Percentiles rank a stretch among this genome's conserved stretches.
Conservation (phyloP, 2,888 invertebrate genomes). For the Mythimna albipuncta region DNA sequence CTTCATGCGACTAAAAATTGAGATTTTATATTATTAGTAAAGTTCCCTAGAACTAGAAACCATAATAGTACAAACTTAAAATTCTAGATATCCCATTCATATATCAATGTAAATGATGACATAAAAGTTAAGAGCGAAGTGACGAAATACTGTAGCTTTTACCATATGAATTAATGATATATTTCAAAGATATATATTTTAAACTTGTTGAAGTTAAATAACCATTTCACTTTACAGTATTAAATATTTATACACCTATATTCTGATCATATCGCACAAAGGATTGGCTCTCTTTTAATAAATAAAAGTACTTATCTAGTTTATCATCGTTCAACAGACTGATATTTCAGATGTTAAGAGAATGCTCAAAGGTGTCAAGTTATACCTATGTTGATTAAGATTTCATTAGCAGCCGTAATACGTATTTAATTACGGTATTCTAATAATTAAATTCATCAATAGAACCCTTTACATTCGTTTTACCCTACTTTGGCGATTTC, state of each 20-base stretch:
- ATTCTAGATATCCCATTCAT: slow-evolving; percentile 15
- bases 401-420: too few relatives aligned
- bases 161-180: background rate
- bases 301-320: slow-evolving; percentile 14
- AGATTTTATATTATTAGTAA: background rate
- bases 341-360: slow-evolving; percentile 17
- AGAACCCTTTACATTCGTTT: too few relatives aligned
- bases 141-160: background rate
- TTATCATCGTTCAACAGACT: slow-evolving; percentile 1
- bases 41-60: slow-evolving; percentile 4
- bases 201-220: background rate
- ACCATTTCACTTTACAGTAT: slow-evolving; percentile 4
- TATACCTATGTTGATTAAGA: too few relatives aligned
- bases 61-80: slow-evolving; percentile 44
- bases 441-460: too few relatives aligned
- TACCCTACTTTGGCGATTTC: too few relatives aligned
- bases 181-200: background rate
- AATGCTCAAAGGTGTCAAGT: too few relatives aligned
- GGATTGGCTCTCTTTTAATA: slow-evolving; percentile 19
- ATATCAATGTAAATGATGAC: slow-evolving; percentile 1
- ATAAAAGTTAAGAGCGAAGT: slow-evolving; percentile 2
- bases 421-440: too few relatives aligned
- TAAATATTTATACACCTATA: slow-evolving; percentile 20
- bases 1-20: background rate
- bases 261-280: slow-evolving; percentile 43